These are phyloP conservation scores for Periplaneta americana DNA, from an alignment of 1,140 invertebrate species.

Conservation along the genomic window DNA sequence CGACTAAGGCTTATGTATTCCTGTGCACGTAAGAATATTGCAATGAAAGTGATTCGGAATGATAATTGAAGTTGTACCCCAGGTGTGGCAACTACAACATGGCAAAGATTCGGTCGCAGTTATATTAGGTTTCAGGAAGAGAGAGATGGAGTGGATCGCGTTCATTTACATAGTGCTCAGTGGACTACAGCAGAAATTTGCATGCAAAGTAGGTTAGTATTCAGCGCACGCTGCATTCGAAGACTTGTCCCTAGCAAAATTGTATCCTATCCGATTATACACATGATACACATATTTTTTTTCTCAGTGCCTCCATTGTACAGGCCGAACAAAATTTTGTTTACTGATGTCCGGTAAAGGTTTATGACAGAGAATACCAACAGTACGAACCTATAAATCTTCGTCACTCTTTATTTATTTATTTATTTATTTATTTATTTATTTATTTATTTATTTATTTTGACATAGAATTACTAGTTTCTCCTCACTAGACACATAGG, in stretches of 20 bases:
- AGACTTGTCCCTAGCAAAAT: not conserved
- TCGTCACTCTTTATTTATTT: no score
- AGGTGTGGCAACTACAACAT: not conserved
- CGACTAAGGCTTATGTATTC: not conserved
- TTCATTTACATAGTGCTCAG: not conserved
- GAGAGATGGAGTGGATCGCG: not conserved
- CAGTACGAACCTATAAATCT: no score
- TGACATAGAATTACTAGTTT: no score
- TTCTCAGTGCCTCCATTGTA: not conserved
- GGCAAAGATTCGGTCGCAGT: not conserved
- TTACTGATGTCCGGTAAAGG: no score
- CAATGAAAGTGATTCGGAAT: not conserved
- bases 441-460: no score
- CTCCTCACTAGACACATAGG: no score
- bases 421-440: no score
- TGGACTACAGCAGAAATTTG: not conserved
- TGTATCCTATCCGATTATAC: not conserved
- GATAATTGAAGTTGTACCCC: not conserved
- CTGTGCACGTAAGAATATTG: not conserved
- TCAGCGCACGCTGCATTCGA: not conserved
- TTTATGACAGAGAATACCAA: no score
- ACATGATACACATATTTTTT: not conserved
- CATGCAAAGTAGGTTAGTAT: not conserved
- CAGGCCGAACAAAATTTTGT: not conserved
- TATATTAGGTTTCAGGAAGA: not conserved